Evolutionary conservation across 2,888 invertebrate genomes (phyloP), one percentile per base, ranked within the genome.

Genomic region (Halictus quadricinctus): DNA sequence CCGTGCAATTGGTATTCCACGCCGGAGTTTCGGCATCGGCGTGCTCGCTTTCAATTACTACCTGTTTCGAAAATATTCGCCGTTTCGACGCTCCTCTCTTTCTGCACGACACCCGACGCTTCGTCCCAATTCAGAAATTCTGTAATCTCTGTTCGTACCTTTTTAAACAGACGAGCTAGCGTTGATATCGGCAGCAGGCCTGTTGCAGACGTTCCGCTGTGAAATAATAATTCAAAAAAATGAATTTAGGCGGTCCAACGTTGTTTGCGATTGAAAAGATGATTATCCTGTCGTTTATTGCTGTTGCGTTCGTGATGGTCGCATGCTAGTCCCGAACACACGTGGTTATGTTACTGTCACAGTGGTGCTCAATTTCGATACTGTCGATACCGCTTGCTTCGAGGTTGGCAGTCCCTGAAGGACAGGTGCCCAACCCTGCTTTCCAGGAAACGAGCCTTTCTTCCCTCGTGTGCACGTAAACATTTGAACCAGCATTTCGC

Each of bases 341-440:
- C 90, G 90, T 90, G 90, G 86, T 87, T 79, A 81, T 80, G 86
- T 86, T 87, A 86, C 81, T 73, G 72, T 83, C 46, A 69, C 91
- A 91, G 92, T 72, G 92, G 87, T 87, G 84, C 91, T 92, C 91
- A 86, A 74, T 72, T 73, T n/a, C 74, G 43, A 66, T 70, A 25
- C 58, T 25, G 75, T 74, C 29, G 66, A 46, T 21, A 46, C 18
- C 64, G 29, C n/a, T 81, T 15, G 41, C 64, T 69, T 54, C n/a
- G 12, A 77, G 73, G 91, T 93, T 90, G 94, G 89, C 80, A 91
- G 80, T 83, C 94, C 88, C 94, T 94, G 94, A 93, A 91, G 93
- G 94, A 93, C 94, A 94, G 94, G 94, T 94, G 94, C 93, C 93
- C 94, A 92, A 93, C 93, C 93, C 92, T 92, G 90, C 93, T 93